Base-by-base conservation (phyloP, 2,797 vertebrate genomes). In the Taenioides sp. region DNA sequence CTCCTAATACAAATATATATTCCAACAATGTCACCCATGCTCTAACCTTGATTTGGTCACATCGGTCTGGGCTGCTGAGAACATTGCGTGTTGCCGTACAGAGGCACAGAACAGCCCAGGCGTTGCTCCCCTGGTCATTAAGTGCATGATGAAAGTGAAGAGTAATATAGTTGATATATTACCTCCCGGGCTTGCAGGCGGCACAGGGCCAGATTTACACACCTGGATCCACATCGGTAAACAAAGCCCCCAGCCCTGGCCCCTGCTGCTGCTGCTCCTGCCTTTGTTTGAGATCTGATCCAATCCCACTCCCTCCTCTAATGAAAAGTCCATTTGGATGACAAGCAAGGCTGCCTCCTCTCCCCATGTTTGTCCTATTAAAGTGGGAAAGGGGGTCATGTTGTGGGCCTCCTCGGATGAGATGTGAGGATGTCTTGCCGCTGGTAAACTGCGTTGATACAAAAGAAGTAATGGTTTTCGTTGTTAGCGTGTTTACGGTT, bases 241-340 rank as follows among this genome's bases (percentile, higher is more conserved):
- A 86, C 86, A 85, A 76, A 84, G 69, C 54, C 72, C 80, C 76
- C 72, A 75, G 72, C 61, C 23, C 57, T 28, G 57, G 50, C 54
- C 54, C 54, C 54, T 57, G 57, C 57, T 25, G n/a, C 57, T 70
- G 73, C 76, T 73, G 80, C 71, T 16, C 54, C 62, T 67, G 70
- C 70, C 77, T 71, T 83, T 87, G 82, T 83, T 80, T 78, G 76
- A 73, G 81, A 84, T 88, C 79, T 82, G 83, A 88, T 89, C 80
- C 71, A 57, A 79, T 83, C 77, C 65, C 65, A 72, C 78, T 83
- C 70, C 47, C 64, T 16, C 69, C 69, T 73, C 73, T 83, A 87
- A 87, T 88, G 83, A 87, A 88, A 87, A 86, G 83, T 87, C 83
- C 81, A 84, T 88, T 89, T 86, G 83, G 71, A 78, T 28, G 22